phyloP scores from a whole-genome alignment of 2,113 vertebrate genomes.

The Poicephalus meyeri region DNA sequence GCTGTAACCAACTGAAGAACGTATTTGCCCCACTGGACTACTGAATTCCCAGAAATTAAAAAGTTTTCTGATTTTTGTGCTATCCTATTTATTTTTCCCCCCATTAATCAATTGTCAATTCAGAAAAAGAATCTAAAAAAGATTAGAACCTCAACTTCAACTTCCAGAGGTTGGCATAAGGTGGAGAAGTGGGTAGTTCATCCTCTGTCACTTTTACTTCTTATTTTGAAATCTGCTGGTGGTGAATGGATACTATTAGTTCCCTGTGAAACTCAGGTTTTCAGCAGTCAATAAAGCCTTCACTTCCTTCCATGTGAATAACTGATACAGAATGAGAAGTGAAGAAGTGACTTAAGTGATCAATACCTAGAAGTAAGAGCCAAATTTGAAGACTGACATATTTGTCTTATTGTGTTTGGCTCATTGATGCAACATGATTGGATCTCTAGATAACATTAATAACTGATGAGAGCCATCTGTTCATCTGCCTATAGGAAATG shows the following conservation, averaged over 20 bases:
- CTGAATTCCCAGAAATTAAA: not conserved
- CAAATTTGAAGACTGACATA: not conserved
- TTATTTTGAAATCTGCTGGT: not conserved
- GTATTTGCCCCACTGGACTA: not conserved
- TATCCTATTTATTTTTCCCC: not conserved
- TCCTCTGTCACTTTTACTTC: not conserved
- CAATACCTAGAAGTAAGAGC: not conserved
- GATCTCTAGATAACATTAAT: not conserved
- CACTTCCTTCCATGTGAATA: not conserved
- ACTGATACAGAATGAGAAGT: not conserved
- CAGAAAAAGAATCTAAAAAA: not conserved
- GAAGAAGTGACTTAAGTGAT: not conserved
- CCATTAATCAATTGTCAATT: not conserved
- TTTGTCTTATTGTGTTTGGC: not conserved
- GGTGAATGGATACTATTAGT: fast-evolving
- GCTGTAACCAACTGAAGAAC: not conserved
- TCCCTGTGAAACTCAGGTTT: not conserved
- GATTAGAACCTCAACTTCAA: not conserved
- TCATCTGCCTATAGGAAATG: not conserved
- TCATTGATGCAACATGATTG: not conserved
- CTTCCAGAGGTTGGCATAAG: not conserved
- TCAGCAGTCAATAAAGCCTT: not conserved
- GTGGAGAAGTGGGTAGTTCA: not conserved
- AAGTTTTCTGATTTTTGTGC: not conserved
- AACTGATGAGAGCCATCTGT: not conserved